phyloP scores from a whole-genome alignment of 1,140 invertebrate genomes.

The Ylistrum balloti region DNA sequence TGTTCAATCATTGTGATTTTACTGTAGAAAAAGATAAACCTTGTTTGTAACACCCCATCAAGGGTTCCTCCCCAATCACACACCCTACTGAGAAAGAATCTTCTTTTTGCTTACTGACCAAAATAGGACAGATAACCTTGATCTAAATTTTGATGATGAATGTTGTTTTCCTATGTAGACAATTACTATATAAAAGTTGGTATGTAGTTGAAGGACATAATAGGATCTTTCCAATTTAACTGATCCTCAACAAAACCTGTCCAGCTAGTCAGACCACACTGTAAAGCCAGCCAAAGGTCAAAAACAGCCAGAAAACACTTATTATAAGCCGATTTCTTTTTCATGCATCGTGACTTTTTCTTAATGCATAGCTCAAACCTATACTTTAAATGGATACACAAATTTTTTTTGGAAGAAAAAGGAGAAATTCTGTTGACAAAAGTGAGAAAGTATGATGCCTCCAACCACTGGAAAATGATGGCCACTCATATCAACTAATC shows the following conservation, averaged over 20 bases:
- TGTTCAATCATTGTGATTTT: neutral
- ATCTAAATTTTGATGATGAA: conserved; percentile 34
- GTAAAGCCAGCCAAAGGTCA: conserved; percentile 25
- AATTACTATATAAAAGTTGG: neutral
- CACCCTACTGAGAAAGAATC: neutral
- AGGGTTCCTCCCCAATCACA: neutral
- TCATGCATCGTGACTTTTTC: neutral
- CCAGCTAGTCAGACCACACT: conserved; percentile 16
- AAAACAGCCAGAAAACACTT: neutral
- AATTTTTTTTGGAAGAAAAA: conserved; percentile 6
- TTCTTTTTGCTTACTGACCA: conserved; percentile 5
- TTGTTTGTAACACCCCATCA: neutral
- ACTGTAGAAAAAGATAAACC: neutral
- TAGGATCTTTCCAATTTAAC: neutral
- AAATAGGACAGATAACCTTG: conserved; percentile 8
- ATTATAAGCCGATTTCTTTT: conserved; percentile 35
- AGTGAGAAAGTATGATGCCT: conserved; percentile 21
- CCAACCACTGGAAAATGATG: conserved; percentile 33
- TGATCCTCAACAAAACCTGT: neutral
- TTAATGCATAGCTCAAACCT: conserved; percentile 39
- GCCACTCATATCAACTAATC: conserved; percentile 31
- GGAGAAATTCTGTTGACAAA: neutral
- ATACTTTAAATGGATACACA: conserved; percentile 26
- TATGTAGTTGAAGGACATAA: neutral
- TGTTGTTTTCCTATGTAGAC: neutral